A percentile compares a stretch with the other conserved stretches of the same genome.
These are phyloP conservation scores for Callosobruchus maculatus DNA, from an alignment of 2,888 invertebrate species.

Conservation along the genomic window DNA sequence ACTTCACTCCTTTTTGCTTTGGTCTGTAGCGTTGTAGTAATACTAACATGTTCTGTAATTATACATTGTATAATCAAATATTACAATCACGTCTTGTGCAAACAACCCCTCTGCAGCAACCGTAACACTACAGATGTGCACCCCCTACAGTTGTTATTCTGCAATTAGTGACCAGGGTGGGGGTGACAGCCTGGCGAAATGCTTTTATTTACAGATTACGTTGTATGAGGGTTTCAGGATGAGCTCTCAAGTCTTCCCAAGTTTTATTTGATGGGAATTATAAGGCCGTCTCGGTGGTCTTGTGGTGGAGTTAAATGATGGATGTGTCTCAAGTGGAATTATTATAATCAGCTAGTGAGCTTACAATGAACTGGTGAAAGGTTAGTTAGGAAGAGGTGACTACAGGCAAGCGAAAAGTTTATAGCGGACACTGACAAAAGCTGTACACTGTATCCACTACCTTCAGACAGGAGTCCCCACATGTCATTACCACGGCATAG, in stretches of 20 bases:
- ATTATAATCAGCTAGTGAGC: no score
- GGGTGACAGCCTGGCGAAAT: background rate
- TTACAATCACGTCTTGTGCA: background rate
- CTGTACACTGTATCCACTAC: no score
- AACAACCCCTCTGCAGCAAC: background rate
- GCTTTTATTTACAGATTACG: background rate
- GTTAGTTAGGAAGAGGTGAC: no score
- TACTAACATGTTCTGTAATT: no score
- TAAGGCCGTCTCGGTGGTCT: background rate
- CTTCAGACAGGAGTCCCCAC: no score
- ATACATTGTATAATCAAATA: no score
- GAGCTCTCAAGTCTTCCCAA: background rate
- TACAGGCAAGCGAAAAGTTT: no score
- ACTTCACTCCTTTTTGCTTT: no score
- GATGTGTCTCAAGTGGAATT: background rate
- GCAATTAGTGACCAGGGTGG: constrained; percentile 28
- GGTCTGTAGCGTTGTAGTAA: no score
- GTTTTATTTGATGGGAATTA: background rate
- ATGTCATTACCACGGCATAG: no score
- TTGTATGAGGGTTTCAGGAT: background rate
- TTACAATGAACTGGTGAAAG: no score
- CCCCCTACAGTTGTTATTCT: constrained; percentile 28
- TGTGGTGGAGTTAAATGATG: background rate
- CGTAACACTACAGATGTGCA: background rate
- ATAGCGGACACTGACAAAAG: no score